phyloP scores from a whole-genome alignment of 2,113 vertebrate species.

The Sinosuthora webbiana region DNA sequence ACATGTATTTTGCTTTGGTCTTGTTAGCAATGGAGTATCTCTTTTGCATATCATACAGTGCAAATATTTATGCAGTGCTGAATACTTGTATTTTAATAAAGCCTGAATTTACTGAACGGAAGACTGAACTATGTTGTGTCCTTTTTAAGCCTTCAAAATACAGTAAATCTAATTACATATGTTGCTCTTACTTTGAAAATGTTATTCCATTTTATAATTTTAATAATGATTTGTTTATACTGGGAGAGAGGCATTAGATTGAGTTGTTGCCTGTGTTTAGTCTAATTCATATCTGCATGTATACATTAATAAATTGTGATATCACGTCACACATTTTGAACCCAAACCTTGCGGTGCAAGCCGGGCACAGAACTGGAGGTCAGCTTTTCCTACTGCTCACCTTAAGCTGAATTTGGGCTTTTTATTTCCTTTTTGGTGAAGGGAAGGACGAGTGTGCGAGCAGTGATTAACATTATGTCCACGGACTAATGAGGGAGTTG shows the following conservation, averaged over 20 bases:
- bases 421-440: background rate
- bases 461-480: background rate
- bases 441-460: rapidly evolving
- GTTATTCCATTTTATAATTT: constrained; percentile 67
- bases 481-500: background rate
- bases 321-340: constrained; percentile 4
- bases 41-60: constrained; percentile 62
- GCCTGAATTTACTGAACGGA: constrained; percentile 65
- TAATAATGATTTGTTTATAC: constrained; percentile 73
- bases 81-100: constrained; percentile 68
- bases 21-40: constrained; percentile 67
- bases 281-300: constrained; percentile 61
- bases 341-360: background rate
- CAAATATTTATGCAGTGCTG: constrained; percentile 63
- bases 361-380: background rate
- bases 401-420: background rate
- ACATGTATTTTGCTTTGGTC: constrained; percentile 69
- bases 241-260: constrained; percentile 54
- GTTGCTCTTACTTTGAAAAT: constrained; percentile 71
- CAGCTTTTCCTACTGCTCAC: background rate
- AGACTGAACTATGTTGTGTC: constrained; percentile 60
- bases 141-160: constrained; percentile 66
- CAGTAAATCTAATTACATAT: constrained; percentile 74
- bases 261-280: constrained; percentile 59
- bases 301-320: constrained; percentile 49